Percentiles rank a stretch among this genome's conserved stretches.
Evolutionary conservation across 2,888 invertebrate genomes (phyloP).

Genomic region (Himalopsyche kuldschensis): DNA sequence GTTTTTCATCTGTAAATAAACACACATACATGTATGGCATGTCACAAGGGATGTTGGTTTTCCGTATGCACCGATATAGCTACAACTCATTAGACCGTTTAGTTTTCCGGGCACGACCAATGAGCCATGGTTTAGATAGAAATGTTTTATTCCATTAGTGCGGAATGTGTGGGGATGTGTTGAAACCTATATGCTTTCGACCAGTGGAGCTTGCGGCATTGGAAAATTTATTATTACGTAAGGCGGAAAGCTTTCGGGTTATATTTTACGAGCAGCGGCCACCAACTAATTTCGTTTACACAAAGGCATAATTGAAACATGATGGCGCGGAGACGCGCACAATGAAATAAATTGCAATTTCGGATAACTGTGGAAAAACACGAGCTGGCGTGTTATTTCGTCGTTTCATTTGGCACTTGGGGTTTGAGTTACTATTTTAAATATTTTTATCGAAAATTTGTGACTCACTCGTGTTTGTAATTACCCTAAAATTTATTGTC

Average conservation of each 20-base stretch:
- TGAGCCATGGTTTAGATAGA: constrained; percentile 31
- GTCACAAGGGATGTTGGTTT: background rate
- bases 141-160: constrained; percentile 39
- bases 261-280: constrained; percentile 35
- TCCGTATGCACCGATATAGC: constrained; percentile 16
- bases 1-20: background rate
- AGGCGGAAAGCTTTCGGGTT: constrained; percentile 29
- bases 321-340: constrained; percentile 21
- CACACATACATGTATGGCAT: background rate
- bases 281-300: constrained; percentile 36
- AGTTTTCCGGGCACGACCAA: constrained; percentile 37
- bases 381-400: background rate
- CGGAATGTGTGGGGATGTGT: constrained; percentile 9
- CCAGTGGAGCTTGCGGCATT: constrained; percentile 2
- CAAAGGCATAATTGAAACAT: constrained; percentile 38
- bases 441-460: background rate
- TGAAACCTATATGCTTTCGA: background rate
- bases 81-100: constrained; percentile 37
- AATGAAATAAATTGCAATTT: constrained; percentile 35
- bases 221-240: constrained; percentile 34
- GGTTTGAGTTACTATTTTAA: background rate
- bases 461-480: background rate
- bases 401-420: background rate
- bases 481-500: background rate
- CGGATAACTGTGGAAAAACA: constrained; percentile 7